phyloP scores from a whole-genome alignment of 35 echinoderm and acorn worm species.

The Chiridota heheva region DNA sequence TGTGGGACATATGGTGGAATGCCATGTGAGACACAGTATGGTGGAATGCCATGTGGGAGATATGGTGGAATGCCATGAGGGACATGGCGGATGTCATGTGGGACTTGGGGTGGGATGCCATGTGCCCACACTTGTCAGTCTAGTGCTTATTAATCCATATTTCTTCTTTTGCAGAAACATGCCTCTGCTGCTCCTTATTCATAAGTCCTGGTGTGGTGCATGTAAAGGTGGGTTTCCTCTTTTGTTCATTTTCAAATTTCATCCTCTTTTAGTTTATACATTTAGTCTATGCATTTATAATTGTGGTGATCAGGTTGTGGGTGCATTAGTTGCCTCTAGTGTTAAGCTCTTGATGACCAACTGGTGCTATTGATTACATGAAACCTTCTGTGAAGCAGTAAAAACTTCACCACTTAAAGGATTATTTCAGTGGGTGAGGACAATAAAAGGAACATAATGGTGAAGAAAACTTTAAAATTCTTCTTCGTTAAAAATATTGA shows the following conservation, averaged over 20 bases:
- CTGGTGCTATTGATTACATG: neutral
- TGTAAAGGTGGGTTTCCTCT: constrained; percentile 60
- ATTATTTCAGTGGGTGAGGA: too few species aligned
- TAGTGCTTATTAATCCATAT: too few species aligned
- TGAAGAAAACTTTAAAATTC: too few species aligned
- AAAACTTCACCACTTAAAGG: too few species aligned
- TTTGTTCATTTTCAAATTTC: neutral
- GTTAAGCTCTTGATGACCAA: too few species aligned
- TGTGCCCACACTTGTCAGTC: too few species aligned
- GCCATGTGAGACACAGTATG: neutral
- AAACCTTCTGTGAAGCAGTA: too few species aligned
- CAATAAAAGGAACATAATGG: too few species aligned
- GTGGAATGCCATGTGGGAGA: neutral
- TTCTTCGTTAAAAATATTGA: too few species aligned
- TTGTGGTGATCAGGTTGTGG: too few species aligned
- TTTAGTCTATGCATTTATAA: too few species aligned
- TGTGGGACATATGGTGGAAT: neutral
- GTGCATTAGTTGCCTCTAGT: too few species aligned
- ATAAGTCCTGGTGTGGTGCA: constrained; percentile 69
- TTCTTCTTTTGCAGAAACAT: constrained; percentile 32
- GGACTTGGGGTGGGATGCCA: neutral
- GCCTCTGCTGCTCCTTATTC: constrained; percentile 63
- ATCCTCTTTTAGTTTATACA: neutral
- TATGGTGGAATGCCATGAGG: neutral
- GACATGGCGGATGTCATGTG: neutral